Base-by-base conservation (phyloP, 2,797 vertebrate species). In the Oryzias sinensis region DNA sequence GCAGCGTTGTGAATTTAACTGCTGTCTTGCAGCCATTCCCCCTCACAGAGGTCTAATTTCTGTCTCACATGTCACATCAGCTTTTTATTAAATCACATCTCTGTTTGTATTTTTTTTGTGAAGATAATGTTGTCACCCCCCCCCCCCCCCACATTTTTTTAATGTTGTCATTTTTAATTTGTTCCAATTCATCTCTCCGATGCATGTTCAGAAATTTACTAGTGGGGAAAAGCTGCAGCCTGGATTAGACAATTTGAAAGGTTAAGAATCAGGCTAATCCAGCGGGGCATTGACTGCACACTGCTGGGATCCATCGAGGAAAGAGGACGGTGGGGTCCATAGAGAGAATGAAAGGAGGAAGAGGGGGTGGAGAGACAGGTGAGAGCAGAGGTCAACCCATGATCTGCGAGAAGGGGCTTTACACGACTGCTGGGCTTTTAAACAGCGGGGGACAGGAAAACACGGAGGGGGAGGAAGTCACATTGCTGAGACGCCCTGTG, bases 281-380 rank as follows among this genome's bases (percentile, higher is more conserved):
- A 62, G 62, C 60, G 62, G 63, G 68, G 58, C 58, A 52, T 77
- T 6, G 6, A 49, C 63, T 56, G 14, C 63, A 62, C 56, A 51
- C 52, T 4, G 27, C 70, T 56, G 59, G 48, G 74, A 53, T 84
- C 83, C 83, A 85, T 79, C 82, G 77, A 70, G 77, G 67, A 66
- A 70, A 64, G 43, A 59, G 53, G 43, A 18, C 2, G 42, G 44
- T 48, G 14, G 58, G 40, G 25, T 15, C 42, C 51, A 46, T 14
- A 20, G 20, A 49, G 42, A 69, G 20, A 14, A 48, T 47, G 17
- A 25, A 15, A 6, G 33, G 49, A 55, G 44, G 49, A 16, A 9
- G 27, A 20, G 63, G 71, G 53, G 62, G 54, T 37, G 33, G 33
- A 37, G 20, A 14, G 49, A 14, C 6, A 51, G 47, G 70, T 59